These are phyloP conservation scores for Forbesichthys papilliferus DNA, from an alignment of 2,113 vertebrate species.

Conservation along the genomic window DNA sequence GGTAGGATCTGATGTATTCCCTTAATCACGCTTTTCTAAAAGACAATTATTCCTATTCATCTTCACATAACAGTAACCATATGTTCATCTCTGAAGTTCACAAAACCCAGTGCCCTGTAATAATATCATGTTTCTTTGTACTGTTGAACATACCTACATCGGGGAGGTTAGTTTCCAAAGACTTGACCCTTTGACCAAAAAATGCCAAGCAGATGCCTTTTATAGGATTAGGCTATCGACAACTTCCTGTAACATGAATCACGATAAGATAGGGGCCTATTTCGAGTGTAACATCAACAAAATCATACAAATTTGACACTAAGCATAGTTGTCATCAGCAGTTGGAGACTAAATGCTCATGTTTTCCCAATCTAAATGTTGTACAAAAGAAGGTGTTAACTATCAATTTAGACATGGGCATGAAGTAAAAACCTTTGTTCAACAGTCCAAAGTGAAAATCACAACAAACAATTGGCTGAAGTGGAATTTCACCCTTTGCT, in stretches of 20 bases:
- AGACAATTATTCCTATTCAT: constrained; percentile 41
- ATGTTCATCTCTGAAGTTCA: constrained; percentile 37
- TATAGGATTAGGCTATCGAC: neutral
- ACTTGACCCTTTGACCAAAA: constrained; percentile 33
- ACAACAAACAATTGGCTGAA: constrained; percentile 14
- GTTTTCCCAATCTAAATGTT: too few species aligned
- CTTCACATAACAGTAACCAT: constrained; percentile 41
- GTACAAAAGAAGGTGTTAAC: too few species aligned
- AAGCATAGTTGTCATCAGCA: too few species aligned
- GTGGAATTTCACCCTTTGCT: constrained; percentile 61
- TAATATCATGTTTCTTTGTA: constrained; percentile 40
- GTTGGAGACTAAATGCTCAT: too few species aligned
- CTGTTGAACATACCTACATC: constrained; percentile 31
- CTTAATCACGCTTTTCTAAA: constrained; percentile 34
- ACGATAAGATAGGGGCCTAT: neutral
- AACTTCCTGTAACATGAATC: neutral
- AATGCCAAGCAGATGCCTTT: constrained; percentile 28
- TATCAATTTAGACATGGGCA: too few species aligned
- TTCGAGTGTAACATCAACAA: too few species aligned
- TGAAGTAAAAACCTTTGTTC: too few species aligned
- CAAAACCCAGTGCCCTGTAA: constrained; percentile 29
- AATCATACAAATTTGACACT: too few species aligned
- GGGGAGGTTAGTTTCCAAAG: constrained; percentile 24
- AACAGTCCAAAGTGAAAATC: constrained; percentile 10
- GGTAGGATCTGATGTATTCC: neutral